Evolutionary conservation across 2,113 vertebrate genomes (phyloP).

Genomic region (Ranitomeya imitator): DNA sequence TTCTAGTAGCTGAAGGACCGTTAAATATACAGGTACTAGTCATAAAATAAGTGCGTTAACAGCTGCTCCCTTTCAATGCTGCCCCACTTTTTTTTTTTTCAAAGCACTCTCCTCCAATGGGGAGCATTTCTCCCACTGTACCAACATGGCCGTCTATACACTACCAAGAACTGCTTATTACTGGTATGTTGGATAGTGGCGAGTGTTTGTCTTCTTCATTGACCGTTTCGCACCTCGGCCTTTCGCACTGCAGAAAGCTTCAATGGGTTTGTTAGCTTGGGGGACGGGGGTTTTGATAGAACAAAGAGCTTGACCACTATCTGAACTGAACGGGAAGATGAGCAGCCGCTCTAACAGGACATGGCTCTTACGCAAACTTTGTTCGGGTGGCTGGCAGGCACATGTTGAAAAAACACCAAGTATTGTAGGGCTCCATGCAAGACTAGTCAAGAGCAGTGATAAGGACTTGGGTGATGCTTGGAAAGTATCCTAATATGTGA

Average conservation of each 20-base stretch:
- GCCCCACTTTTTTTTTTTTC: not conserved
- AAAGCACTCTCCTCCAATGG: not conserved
- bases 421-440: constrained; percentile 81
- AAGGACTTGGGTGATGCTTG: constrained; percentile 76
- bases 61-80: constrained; percentile 70
- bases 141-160: not conserved
- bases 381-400: constrained; percentile 77
- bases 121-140: constrained; percentile 16
- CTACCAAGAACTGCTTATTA: not conserved
- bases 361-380: constrained; percentile 79
- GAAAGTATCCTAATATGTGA: constrained; percentile 66
- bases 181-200: not conserved
- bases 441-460: constrained; percentile 81
- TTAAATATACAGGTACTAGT: constrained; percentile 53
- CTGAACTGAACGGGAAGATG: constrained; percentile 71
- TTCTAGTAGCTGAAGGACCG: constrained; percentile 47
- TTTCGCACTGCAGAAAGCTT: constrained; percentile 51
- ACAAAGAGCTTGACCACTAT: constrained; percentile 47
- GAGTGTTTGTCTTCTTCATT: constrained; percentile 13
- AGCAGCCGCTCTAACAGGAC: constrained; percentile 74
- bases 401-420: constrained; percentile 79
- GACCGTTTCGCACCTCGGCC: constrained; percentile 6
- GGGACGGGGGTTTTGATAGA: constrained; percentile 32
- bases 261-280: constrained; percentile 39
- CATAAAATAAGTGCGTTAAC: constrained; percentile 64